These are phyloP conservation scores for Patagioenas fasciata DNA, from an alignment of 2,113 vertebrate species.

Conservation along the genomic window DNA sequence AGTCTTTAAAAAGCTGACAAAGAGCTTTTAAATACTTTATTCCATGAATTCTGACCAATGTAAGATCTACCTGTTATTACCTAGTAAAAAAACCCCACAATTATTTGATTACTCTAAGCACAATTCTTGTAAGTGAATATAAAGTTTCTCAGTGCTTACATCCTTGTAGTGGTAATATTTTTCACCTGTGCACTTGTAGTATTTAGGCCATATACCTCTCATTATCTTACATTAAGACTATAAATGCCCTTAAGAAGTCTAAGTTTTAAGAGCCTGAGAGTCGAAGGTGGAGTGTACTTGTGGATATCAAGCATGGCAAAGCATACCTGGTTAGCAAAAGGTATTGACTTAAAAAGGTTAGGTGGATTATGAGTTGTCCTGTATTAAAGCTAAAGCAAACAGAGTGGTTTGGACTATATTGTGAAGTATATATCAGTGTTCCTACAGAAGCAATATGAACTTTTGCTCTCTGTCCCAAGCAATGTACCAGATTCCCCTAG, in stretches of 20 bases:
- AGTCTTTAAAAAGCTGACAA: background rate
- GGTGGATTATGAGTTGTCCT: background rate
- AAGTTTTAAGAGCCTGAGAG: background rate
- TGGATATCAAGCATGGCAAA: background rate
- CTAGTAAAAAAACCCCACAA: background rate
- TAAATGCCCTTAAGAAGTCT: background rate
- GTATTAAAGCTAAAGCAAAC: background rate
- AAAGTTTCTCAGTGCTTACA: background rate
- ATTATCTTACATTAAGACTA: background rate
- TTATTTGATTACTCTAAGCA: background rate
- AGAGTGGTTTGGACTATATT: background rate
- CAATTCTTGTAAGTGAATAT: background rate
- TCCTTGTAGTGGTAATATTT: background rate
- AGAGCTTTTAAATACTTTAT: background rate
- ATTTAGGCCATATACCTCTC: background rate
- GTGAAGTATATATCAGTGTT: background rate
- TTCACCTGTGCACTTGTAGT: background rate
- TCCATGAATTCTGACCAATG: background rate
- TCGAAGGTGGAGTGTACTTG: background rate
- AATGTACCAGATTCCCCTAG: background rate
- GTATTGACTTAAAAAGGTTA: background rate
- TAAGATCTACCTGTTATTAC: background rate
- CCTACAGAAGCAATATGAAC: background rate
- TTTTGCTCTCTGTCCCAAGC: background rate
- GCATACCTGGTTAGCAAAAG: background rate